Evolutionary conservation across 2,113 vertebrate species (phyloP).

Genomic region (Zapus hudsonius): DNA sequence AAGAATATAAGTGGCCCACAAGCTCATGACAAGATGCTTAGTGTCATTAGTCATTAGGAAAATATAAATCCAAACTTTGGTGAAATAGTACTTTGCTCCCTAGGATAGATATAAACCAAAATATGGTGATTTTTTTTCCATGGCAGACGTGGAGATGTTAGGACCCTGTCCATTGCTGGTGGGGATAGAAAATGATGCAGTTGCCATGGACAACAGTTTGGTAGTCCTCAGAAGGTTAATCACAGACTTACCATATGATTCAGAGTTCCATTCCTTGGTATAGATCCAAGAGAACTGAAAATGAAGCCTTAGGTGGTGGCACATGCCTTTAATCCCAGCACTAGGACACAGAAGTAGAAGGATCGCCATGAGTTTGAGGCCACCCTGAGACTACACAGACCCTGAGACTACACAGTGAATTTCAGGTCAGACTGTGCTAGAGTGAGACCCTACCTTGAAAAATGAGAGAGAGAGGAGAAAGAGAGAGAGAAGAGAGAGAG

Average conservation of each 20-base stretch:
- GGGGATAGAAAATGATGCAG: background rate
- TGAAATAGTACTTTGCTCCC: background rate
- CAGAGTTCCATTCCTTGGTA: background rate
- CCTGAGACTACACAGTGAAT: no score
- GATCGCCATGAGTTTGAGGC: no score
- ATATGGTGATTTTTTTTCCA: background rate
- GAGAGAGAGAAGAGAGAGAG: no score
- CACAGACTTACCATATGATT: background rate
- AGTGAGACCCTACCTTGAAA: no score
- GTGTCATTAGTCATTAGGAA: background rate
- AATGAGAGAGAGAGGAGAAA: no score
- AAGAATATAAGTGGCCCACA: background rate
- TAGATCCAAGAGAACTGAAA: background rate
- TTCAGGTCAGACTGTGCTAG: no score
- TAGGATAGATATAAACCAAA: background rate
- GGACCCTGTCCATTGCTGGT: background rate
- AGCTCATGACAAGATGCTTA: background rate
- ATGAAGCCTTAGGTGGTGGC: no score
- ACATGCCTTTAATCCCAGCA: no score
- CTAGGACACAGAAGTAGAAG: no score
- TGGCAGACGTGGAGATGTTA: background rate
- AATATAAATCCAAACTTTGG: background rate
- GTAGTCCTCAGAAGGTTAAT: slow-evolving; percentile 4
- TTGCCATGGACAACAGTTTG: background rate
- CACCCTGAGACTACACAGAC: no score